Conservation (phyloP, 2,113 vertebrate species). For the Eubucco bourcierii region DNA sequence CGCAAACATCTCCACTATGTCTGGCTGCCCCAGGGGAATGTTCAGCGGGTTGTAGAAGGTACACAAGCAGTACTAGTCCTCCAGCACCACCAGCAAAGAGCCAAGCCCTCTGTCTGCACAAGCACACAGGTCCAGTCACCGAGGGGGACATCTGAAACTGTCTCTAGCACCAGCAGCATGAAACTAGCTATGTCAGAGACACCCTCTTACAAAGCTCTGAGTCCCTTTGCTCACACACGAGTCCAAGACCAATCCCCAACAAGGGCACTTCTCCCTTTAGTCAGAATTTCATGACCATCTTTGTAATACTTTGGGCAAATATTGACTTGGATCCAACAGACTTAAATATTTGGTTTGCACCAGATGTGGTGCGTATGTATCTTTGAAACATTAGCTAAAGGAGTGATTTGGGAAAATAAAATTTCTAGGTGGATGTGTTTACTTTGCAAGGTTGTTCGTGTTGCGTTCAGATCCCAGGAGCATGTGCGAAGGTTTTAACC, state of each 20-base stretch:
- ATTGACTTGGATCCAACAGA: constrained; percentile 77
- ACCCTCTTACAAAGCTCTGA: rapidly evolving
- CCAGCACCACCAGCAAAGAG: background rate
- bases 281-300: background rate
- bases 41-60: background rate
- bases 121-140: rapidly evolving
- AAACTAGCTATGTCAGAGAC: rapidly evolving
- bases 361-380: constrained; percentile 75
- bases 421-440: constrained; percentile 67
- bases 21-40: background rate
- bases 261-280: background rate
- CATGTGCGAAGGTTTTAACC: background rate
- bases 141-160: background rate
- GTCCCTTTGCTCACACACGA: background rate
- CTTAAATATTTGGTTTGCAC: constrained; percentile 83
- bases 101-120: background rate
- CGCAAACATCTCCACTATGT: rapidly evolving
- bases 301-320: constrained; percentile 75
- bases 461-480: background rate
- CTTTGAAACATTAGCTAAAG: constrained; percentile 81
- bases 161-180: rapidly evolving
- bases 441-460: constrained; percentile 35
- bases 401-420: constrained; percentile 82
- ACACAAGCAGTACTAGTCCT: background rate
- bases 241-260: background rate